phyloP scores from a whole-genome alignment of 2,113 vertebrate species.

The Agelaius phoeniceus region DNA sequence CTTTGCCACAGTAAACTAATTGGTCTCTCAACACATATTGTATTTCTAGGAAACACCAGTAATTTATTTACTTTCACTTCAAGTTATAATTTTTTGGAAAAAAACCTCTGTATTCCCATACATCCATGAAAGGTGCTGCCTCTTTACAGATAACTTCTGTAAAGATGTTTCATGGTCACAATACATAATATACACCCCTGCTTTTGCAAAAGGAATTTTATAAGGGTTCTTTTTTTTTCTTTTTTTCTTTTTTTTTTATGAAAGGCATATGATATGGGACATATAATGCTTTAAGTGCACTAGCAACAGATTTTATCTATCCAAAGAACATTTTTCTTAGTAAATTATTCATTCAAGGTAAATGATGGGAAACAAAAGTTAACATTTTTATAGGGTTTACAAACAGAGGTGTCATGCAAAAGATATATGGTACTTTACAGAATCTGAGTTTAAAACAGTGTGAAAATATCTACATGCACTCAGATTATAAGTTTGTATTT shows the following conservation, averaged over 20 bases:
- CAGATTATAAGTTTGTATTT: neutral
- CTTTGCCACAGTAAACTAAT: neutral
- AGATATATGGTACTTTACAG: neutral
- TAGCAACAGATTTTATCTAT: neutral
- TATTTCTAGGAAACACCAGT: neutral
- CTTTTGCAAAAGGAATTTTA: neutral
- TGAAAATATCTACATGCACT: neutral
- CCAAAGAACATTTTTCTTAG: neutral
- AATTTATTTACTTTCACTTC: neutral
- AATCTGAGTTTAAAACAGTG: neutral
- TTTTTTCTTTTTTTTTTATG: neutral
- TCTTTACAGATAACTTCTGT: neutral
- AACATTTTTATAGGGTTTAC: neutral
- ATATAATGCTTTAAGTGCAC: neutral
- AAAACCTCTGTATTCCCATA: neutral
- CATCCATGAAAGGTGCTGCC: neutral
- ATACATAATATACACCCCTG: accelerated
- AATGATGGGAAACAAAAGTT: neutral
- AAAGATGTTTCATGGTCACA: neutral
- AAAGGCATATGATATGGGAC: neutral
- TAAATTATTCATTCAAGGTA: neutral
- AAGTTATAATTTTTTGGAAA: neutral
- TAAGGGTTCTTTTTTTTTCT: neutral
- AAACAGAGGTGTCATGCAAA: neutral
- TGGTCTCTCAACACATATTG: neutral